Evolutionary conservation across 2,797 vertebrate species (phyloP).

Genomic region (Ammospiza maritima): DNA sequence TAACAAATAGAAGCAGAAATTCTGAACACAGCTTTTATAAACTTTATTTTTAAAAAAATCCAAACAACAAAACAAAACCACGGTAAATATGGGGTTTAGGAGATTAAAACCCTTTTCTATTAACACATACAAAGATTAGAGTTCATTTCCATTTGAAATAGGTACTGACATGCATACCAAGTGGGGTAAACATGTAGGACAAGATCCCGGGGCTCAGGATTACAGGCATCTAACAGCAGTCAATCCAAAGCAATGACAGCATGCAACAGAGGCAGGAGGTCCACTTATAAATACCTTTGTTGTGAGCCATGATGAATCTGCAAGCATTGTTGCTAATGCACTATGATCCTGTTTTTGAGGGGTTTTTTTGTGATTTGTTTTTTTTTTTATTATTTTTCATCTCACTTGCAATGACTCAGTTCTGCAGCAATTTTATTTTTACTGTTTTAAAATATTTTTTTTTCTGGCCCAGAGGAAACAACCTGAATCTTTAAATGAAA

Average conservation of each 20-base stretch:
- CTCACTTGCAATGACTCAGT: conserved; percentile 22
- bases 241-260: conserved; percentile 63
- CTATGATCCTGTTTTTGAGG: neutral
- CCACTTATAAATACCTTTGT: conserved; percentile 63
- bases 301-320: conserved; percentile 39
- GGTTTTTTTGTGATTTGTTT: neutral
- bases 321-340: conserved; percentile 12
- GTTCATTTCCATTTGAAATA: conserved; percentile 68
- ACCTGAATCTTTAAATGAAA: neutral
- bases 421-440: conserved; percentile 20
- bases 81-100: conserved; percentile 17
- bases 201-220: conserved; percentile 59
- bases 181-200: conserved; percentile 60
- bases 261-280: conserved; percentile 57
- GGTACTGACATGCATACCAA: conserved; percentile 52
- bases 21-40: neutral
- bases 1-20: neutral
- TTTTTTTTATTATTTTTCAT: neutral
- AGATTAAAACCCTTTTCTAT: conserved; percentile 58
- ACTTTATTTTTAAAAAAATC: neutral
- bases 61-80: neutral
- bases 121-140: conserved; percentile 43
- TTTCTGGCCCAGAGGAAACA: neutral
- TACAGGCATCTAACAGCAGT: conserved; percentile 72
- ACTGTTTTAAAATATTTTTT: neutral